Evolutionary conservation across 1,140 invertebrate genomes (phyloP).

Genomic region (Hyposmocoma kahamanoa): DNA sequence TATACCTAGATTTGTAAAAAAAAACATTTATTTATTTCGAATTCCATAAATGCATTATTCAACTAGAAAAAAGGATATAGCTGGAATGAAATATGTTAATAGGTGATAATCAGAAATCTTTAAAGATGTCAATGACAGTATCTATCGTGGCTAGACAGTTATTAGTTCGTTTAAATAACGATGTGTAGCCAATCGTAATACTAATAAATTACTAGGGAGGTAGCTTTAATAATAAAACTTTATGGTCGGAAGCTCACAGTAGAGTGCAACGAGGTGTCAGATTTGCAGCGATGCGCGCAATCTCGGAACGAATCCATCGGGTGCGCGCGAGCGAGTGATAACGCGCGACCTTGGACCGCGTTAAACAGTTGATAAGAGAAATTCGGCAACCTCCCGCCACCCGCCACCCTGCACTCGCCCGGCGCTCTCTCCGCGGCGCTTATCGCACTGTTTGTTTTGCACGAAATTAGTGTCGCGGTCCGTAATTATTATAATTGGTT

Average conservation of each 20-base stretch:
- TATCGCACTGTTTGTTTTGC: constrained; percentile 56
- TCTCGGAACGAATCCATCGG: constrained; percentile 50
- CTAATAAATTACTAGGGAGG: too few relatives aligned
- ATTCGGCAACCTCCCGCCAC: constrained; percentile 40
- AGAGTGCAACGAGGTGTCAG: constrained; percentile 21
- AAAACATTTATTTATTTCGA: too few relatives aligned
- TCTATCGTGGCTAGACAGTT: too few relatives aligned
- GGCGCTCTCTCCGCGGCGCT: constrained; percentile 27
- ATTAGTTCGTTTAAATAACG: too few relatives aligned
- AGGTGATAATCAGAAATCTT: too few relatives aligned
- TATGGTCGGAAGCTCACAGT: constrained; percentile 4
- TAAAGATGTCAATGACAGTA: too few relatives aligned
- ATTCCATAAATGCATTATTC: too few relatives aligned
- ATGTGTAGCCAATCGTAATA: too few relatives aligned
- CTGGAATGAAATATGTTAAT: too few relatives aligned
- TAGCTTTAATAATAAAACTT: constrained; percentile 3
- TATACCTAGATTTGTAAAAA: too few relatives aligned
- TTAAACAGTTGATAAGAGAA: constrained; percentile 60
- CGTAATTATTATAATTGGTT: constrained; percentile 42
- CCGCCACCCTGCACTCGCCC: constrained; percentile 11
- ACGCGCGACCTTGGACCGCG: constrained; percentile 51
- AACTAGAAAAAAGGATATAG: too few relatives aligned
- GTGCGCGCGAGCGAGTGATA: constrained; percentile 45
- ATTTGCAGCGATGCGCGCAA: constrained; percentile 29
- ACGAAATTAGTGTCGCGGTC: constrained; percentile 46